Evolutionary conservation across 2,888 invertebrate genomes (phyloP), one percentile per base, ranked within the genome.

Genomic region (Loripinus fragilis): DNA sequence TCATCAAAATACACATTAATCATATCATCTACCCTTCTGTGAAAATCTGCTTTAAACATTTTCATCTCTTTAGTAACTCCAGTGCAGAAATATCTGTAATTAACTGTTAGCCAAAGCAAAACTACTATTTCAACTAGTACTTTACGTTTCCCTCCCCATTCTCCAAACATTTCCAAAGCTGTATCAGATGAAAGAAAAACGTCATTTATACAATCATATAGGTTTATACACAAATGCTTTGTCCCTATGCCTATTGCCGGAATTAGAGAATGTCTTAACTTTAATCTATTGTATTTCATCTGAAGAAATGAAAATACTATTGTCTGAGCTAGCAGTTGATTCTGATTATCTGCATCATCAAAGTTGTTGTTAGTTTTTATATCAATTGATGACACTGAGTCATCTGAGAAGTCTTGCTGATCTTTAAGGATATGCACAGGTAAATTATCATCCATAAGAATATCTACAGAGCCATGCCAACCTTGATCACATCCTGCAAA

Each of bases 41-140:
- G 52, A 52, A 52, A 52, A 25, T 52, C 52, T 52, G 52, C 52
- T 52, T 52, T 52, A 52, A 23, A 52, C 10, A 25, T 52, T 52
- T 2, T 25, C 52, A 52, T 52, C 52, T 52, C 52, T 52, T 52
- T 28, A 52, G 52, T n/a, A 52, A 52, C 25, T 15, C 52, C 52
- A 52, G 52, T 25, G 25, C 52, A 52, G 25, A 52, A 28, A 8
- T 52, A n/a, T 25, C 52, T 10, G 52, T 52, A 52, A 52, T 52
- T 52, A 25, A 52, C 5, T 10, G 52, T 52, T 7, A 52, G 25
- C 52, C 52, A 52, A 52, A 52, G 25, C 15, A 52, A 28, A 52
- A 52, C 52, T 23, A 52, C 52, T 52, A 52, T 25, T 52, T 52
- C 52, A 52, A 28, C 25, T 25, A 52, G 2, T n/a, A 52, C 25